Evolutionary conservation across 2,113 vertebrate species (phyloP), one percentile per base, ranked within the genome.

Genomic region (Butorides virescens): DNA sequence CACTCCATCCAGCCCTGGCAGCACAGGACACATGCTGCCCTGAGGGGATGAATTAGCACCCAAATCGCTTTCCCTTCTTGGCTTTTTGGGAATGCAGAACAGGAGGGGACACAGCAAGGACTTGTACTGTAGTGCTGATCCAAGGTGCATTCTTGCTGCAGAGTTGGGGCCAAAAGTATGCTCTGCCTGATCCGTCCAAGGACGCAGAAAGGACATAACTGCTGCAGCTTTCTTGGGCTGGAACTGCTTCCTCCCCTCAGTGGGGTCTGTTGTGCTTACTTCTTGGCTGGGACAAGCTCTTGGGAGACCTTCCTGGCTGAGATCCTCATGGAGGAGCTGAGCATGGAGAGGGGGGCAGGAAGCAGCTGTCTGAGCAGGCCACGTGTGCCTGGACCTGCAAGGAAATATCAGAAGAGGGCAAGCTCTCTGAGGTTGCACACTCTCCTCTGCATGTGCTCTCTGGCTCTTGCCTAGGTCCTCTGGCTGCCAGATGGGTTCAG

Each of bases 401-500:
- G n/a, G 49, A 29, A 63, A 17, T 58, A 44, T 0, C 3, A 7
- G 17, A 80, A 73, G 47, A 70, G 42, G 77, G 44, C 36, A 63
- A 86, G 50, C 21, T 79, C 62, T 63, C 23, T 47, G 56, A 44
- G 72, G 39, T 42, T 42, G 73, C 36, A n/a, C 14, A 42, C 16
- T 39, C 72, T 80, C 62, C 55, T 63, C 83, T 66, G 55, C 27
- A 83, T 14, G n/a, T 92, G 30, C 44, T 61, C 17, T 50, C 75
- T 88, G 95, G 39, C 16, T 36, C 39, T 65, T 63, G 91, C 74
- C 53, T 90, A 99, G 99, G 96, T 99, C 44, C 97, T 99, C 39
- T 99, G 99, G 99, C 98, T 99, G 91, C 99, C 99, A 0, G 78
- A 98, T 63, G 79, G 76, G 25, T 86, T 98, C 71, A 98, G 99